These are phyloP conservation scores for Thyatira batis DNA, from an alignment of 2,888 invertebrate species.

Conservation along the genomic window DNA sequence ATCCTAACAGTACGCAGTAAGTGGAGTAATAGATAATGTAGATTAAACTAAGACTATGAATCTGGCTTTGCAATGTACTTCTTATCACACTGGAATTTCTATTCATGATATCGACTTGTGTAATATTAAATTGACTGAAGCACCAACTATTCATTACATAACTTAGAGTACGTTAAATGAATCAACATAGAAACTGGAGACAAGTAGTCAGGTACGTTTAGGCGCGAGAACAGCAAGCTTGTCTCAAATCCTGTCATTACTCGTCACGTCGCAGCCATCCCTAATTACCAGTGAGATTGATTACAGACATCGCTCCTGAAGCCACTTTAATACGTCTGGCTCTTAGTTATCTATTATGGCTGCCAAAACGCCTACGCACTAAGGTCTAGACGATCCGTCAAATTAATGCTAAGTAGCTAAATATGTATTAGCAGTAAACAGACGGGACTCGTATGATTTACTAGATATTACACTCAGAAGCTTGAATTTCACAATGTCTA, in stretches of 20 bases:
- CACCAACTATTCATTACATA: no score
- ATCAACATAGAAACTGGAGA: background rate
- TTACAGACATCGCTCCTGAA: background rate
- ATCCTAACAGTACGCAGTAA: no score
- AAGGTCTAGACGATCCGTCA: background rate
- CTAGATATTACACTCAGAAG: background rate
- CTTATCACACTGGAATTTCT: no score
- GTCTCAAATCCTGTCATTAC: background rate
- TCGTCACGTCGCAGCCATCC: background rate
- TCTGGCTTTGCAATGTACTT: no score
- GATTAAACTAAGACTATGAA: no score
- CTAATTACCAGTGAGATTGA: background rate
- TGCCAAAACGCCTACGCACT: background rate
- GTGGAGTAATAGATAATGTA: no score
- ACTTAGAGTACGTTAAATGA: no score
- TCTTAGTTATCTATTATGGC: background rate
- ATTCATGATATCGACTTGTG: no score
- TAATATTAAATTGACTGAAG: no score
- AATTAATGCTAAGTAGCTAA: background rate
- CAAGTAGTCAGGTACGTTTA: background rate
- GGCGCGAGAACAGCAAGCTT: background rate
- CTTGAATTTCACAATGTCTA: background rate
- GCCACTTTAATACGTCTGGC: background rate
- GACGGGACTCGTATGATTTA: background rate
- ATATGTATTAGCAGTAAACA: background rate